A percentile compares a stretch with the other conserved stretches of the same genome.
phyloP scores from a whole-genome alignment of 35 echinoderm and acorn worm species.

The Apostichopus parvimensis region DNA sequence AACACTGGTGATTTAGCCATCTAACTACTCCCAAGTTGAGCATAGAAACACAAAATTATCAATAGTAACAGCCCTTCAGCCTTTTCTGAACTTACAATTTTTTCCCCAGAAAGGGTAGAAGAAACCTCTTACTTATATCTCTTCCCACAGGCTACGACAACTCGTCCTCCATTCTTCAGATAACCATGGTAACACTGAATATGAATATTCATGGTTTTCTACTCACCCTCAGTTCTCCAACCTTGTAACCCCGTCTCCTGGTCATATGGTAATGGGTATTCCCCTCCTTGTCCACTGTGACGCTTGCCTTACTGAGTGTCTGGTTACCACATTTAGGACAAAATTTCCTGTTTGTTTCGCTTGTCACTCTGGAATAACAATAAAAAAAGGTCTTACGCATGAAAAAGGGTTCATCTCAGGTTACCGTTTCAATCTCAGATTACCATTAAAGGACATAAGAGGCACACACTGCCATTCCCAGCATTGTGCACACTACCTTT shows the following conservation, averaged over 20 bases:
- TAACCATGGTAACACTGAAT: no score
- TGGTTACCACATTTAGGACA: slow-evolving; percentile 95
- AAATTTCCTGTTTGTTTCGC: slow-evolving; percentile 76
- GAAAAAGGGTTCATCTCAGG: neutral
- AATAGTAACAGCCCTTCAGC: no score
- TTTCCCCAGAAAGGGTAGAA: no score
- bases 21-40: no score
- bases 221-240: slow-evolving; percentile 47
- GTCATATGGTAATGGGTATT: slow-evolving; percentile 76
- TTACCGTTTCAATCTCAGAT: neutral
- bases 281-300: slow-evolving; percentile 80
- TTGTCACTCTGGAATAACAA: slow-evolving; percentile 70
- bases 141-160: no score
- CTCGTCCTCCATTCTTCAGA: no score
- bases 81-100: no score
- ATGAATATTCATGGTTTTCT: neutral
- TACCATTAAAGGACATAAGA: neutral
- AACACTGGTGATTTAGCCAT: no score
- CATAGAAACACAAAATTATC: no score
- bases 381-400: neutral
- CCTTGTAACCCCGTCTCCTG: neutral
- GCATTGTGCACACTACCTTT: no score
- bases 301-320: slow-evolving; percentile 75
- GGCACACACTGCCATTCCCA: no score
- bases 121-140: no score